These are phyloP conservation scores for Camponotus vicinus DNA, from an alignment of 1,140 invertebrate genomes.

Conservation along the genomic window DNA sequence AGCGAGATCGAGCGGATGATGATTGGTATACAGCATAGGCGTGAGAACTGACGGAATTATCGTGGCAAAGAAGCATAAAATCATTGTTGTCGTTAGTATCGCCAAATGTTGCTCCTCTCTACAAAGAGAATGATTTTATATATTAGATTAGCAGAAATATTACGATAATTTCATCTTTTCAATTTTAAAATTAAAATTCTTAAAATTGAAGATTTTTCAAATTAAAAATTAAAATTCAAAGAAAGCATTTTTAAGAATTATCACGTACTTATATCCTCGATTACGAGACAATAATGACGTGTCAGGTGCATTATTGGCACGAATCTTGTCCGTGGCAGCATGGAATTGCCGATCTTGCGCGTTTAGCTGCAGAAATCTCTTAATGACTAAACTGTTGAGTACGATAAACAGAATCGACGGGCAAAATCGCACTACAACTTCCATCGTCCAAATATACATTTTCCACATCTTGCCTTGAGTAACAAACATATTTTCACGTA, in stretches of 20 bases:
- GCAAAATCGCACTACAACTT: conserved; percentile 49
- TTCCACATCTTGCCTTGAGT: conserved; percentile 51
- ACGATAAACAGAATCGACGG: conserved; percentile 61
- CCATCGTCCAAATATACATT: conserved; percentile 66
- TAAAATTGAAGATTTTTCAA: neutral
- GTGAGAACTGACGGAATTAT: conserved; percentile 57
- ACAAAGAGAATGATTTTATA: conserved; percentile 30
- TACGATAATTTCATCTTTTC: neutral
- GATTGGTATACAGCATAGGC: conserved; percentile 47
- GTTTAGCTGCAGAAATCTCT: conserved; percentile 65
- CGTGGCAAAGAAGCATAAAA: conserved; percentile 61
- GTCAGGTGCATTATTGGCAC: conserved; percentile 52
- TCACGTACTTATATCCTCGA: conserved; percentile 65
- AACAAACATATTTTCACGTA: conserved; percentile 56
- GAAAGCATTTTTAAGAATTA: neutral
- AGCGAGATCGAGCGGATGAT: neutral
- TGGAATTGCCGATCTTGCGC: conserved; percentile 62
- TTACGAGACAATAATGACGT: conserved; percentile 63
- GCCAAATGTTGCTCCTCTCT: conserved; percentile 69
- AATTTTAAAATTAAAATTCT: neutral
- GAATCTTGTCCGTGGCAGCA: conserved; percentile 57
- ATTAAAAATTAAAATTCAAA: conserved; percentile 24
- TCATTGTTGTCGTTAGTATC: conserved; percentile 66
- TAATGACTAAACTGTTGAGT: conserved; percentile 59
- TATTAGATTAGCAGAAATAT: neutral